Evolutionary conservation across 2,888 invertebrate genomes (phyloP).

Genomic region (Synanthedon andrenaeformis): DNA sequence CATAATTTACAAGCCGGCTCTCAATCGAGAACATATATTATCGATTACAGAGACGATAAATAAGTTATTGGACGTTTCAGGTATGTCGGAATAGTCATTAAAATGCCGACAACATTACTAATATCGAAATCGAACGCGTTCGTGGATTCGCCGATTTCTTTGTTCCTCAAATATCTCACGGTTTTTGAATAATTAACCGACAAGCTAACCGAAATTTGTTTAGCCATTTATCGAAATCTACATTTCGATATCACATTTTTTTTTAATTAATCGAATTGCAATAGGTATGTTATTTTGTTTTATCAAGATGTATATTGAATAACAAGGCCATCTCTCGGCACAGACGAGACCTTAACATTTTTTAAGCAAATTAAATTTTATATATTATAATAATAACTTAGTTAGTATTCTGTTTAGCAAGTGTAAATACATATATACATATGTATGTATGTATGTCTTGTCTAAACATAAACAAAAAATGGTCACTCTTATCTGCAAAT

Average conservation of each 20-base stretch:
- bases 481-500: background rate
- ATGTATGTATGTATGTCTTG: too few species aligned
- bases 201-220: too few species aligned
- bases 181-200: conserved; percentile 15
- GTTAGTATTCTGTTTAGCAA: too few species aligned
- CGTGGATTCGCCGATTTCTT: conserved; percentile 40
- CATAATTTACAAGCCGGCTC: background rate
- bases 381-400: too few species aligned
- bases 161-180: conserved; percentile 39
- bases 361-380: too few species aligned
- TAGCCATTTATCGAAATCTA: background rate
- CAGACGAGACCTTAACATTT: too few species aligned
- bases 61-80: conserved; percentile 48
- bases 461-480: background rate
- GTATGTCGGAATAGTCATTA: conserved; percentile 44
- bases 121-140: conserved; percentile 25
- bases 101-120: conserved; percentile 53
- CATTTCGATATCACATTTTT: too few species aligned
- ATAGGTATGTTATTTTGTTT: too few species aligned
- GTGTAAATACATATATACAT: too few species aligned
- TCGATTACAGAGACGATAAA: conserved; percentile 52
- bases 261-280: too few species aligned
- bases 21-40: conserved; percentile 17
- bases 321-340: too few species aligned
- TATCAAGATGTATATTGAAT: too few species aligned